Evolutionary conservation across 2,888 invertebrate species (phyloP).

Genomic region (Ctenicera cuprea): DNA sequence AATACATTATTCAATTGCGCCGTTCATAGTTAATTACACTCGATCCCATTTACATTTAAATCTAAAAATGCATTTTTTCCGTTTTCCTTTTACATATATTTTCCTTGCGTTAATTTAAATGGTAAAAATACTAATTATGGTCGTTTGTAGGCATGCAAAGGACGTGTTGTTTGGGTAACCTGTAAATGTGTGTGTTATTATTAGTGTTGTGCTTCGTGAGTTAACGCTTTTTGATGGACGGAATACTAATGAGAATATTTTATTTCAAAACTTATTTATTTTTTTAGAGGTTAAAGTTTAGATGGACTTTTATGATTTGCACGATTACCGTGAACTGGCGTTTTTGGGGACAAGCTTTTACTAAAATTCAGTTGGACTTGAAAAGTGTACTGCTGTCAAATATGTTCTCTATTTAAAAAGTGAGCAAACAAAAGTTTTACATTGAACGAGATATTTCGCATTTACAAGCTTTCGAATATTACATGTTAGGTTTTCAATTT

Average conservation of each 20-base stretch:
- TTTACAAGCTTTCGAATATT: too few species aligned
- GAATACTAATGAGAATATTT: slow-evolving; percentile 34
- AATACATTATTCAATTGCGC: not conserved
- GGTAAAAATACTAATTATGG: slow-evolving; percentile 20
- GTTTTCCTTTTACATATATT: slow-evolving; percentile 1
- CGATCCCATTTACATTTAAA: slow-evolving; percentile 29
- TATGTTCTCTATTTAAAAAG: too few species aligned
- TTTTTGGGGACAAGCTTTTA: too few species aligned
- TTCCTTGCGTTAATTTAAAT: slow-evolving; percentile 15
- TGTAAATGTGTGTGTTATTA: slow-evolving; percentile 27
- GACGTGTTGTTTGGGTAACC: slow-evolving; percentile 27
- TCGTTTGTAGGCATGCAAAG: slow-evolving; percentile 27
- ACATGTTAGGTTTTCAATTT: too few species aligned
- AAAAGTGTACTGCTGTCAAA: too few species aligned
- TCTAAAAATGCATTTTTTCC: slow-evolving; percentile 31
- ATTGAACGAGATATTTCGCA: too few species aligned
- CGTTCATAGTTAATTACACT: not conserved
- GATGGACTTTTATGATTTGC: too few species aligned
- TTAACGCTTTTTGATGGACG: not conserved
- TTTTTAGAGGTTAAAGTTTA: not conserved
- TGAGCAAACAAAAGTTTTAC: too few species aligned
- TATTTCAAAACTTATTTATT: slow-evolving; percentile 10
- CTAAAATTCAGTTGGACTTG: too few species aligned
- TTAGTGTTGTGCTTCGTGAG: slow-evolving; percentile 22
- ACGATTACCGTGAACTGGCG: too few species aligned